phyloP scores from a whole-genome alignment of 2,113 vertebrate species.

The Campylomormyrus tamandua region DNA sequence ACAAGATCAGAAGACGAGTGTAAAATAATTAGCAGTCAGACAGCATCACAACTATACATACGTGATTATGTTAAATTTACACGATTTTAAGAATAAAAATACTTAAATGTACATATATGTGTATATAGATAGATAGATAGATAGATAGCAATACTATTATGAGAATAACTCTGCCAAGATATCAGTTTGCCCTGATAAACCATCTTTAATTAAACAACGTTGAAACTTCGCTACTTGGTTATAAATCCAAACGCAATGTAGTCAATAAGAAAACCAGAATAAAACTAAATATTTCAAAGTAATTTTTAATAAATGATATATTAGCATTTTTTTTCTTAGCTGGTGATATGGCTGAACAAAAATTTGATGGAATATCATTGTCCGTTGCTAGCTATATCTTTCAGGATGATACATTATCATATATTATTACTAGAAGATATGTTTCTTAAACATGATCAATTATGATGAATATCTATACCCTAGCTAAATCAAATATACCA shows the following conservation, averaged over 20 bases:
- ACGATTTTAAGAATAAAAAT: neutral
- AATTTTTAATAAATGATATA: neutral
- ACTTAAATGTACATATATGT: neutral
- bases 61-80: neutral
- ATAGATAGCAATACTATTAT: neutral
- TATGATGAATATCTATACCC: neutral
- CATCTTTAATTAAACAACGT: neutral
- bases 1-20: neutral
- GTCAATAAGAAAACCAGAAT: neutral
- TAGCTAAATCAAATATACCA: neutral
- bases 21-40: neutral
- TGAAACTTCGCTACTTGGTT: neutral
- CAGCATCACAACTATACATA: neutral
- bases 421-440: neutral
- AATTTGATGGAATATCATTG: neutral
- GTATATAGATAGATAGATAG: neutral
- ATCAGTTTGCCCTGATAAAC: neutral
- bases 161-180: neutral
- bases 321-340: neutral
- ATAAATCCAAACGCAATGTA: neutral
- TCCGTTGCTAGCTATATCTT: neutral
- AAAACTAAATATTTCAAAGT: neutral
- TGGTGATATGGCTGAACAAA: neutral
- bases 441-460: neutral
- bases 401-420: neutral